Conservation (phyloP, 1,140 invertebrate genomes). For the Oryctes rhinoceros region DNA sequence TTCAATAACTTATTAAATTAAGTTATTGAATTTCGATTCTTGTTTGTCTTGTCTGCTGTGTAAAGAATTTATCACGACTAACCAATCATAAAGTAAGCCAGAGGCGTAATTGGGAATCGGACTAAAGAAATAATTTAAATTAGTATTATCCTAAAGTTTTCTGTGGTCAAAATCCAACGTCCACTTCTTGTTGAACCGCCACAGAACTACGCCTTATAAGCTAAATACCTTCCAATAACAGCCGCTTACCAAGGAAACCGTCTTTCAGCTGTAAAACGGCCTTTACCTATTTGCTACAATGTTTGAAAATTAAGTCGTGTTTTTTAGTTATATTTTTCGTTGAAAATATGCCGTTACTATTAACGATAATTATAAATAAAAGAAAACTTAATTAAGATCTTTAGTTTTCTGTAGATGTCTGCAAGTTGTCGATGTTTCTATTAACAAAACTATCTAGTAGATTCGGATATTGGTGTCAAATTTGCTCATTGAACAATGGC, state of each 20-base stretch:
- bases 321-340: not conserved
- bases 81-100: not conserved
- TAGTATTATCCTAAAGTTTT: not conserved
- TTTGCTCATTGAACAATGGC: too few relatives aligned
- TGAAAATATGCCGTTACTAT: too few relatives aligned
- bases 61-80: not conserved
- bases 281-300: constrained; percentile 44
- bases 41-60: constrained; percentile 18
- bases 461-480: too few relatives aligned
- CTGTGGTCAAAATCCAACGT: constrained; percentile 66
- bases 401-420: too few relatives aligned
- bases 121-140: constrained; percentile 9
- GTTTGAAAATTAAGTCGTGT: not conserved
- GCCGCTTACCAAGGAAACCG: constrained; percentile 62
- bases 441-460: too few relatives aligned
- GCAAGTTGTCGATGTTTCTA: too few relatives aligned
- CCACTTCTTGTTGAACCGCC: constrained; percentile 62
- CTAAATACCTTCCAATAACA: constrained; percentile 53
- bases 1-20: not conserved
- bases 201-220: constrained; percentile 61
- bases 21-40: not conserved
- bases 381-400: too few relatives aligned
- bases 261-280: constrained; percentile 52
- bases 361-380: too few relatives aligned
- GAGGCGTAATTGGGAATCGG: constrained; percentile 25